Conservation (phyloP, 2,888 invertebrate species). For the Malacosoma neustria region DNA sequence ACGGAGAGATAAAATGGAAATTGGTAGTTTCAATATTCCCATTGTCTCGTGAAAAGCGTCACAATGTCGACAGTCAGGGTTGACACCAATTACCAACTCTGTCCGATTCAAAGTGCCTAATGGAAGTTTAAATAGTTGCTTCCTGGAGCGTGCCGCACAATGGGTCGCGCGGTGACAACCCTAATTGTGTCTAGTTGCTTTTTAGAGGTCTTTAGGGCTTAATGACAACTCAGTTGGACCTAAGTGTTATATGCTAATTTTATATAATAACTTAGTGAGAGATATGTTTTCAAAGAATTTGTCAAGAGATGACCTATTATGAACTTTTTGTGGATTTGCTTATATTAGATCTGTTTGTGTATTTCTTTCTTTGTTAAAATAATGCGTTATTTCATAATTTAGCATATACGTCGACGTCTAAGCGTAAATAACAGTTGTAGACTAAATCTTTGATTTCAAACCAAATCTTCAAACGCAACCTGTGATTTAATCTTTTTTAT, state of each 20-base stretch:
- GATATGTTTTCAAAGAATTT: too few species aligned
- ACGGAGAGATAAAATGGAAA: not conserved
- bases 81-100: slow-evolving; percentile 29
- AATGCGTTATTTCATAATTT: too few species aligned
- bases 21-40: not conserved
- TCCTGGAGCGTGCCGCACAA: slow-evolving; percentile 44
- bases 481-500: too few species aligned
- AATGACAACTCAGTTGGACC: not conserved
- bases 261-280: not conserved
- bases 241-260: not conserved
- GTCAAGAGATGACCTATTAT: too few species aligned
- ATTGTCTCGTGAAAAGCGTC: not conserved
- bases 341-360: too few species aligned
- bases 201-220: slow-evolving; percentile 10
- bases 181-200: slow-evolving; percentile 41
- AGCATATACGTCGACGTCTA: too few species aligned
- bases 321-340: too few species aligned
- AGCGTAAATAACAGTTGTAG: too few species aligned
- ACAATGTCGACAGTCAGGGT: slow-evolving; percentile 14
- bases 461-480: too few species aligned
- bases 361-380: too few species aligned
- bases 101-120: slow-evolving; percentile 48
- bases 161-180: slow-evolving; percentile 36
- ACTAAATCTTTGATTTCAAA: too few species aligned
- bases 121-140: slow-evolving; percentile 70